These are phyloP conservation scores for Holothuria leucospilota DNA, from an alignment of 53 echinoderm and acorn worm species.

Conservation along the genomic window DNA sequence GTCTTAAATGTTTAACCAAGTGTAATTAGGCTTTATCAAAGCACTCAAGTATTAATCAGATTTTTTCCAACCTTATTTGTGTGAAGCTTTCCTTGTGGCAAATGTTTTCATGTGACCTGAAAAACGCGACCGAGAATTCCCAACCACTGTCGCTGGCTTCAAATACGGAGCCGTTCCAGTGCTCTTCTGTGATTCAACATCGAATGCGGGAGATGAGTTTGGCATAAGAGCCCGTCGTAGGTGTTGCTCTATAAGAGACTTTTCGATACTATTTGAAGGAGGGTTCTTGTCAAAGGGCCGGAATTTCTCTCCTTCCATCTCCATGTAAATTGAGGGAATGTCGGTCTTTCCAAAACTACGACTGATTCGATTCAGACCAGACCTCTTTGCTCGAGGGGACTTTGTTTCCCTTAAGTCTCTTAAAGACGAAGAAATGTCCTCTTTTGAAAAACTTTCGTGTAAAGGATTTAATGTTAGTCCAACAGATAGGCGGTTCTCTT, in stretches of 20 bases:
- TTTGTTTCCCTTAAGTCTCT: background rate
- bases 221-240: background rate
- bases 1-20: no score
- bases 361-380: background rate
- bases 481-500: conserved; percentile 15
- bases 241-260: conserved; percentile 7
- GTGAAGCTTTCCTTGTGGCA: conserved; percentile 21
- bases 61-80: no score
- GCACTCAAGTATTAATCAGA: no score
- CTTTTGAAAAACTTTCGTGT: background rate
- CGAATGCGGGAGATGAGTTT: background rate
- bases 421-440: background rate
- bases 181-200: no score
- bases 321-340: conserved; percentile 13
- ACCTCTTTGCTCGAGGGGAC: background rate
- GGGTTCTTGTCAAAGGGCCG: background rate
- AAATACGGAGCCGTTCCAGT: no score
- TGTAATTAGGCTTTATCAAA: no score
- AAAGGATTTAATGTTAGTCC: conserved; percentile 17
- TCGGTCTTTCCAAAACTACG: background rate
- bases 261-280: background rate
- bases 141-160: no score
- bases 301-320: background rate
- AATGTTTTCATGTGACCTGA: conserved; percentile 22
- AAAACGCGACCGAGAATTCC: no score